phyloP scores from a whole-genome alignment of 2,888 invertebrate species.

The Diloba caeruleocephala region DNA sequence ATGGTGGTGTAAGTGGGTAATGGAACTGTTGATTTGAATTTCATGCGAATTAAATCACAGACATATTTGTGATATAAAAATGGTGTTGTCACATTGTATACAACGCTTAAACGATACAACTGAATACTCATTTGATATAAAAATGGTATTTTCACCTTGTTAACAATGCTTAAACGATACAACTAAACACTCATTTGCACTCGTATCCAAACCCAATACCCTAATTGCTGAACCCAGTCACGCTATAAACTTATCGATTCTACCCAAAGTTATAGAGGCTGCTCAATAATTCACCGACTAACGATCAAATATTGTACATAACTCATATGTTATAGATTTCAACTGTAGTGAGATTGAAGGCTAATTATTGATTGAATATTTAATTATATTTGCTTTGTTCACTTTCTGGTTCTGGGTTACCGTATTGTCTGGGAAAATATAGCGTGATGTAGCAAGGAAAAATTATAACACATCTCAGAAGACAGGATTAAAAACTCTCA shows the following conservation, averaged over 20 bases:
- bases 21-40: too few relatives aligned
- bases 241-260: conserved; percentile 46
- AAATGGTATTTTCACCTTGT: background rate
- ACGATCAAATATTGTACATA: conserved; percentile 34
- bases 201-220: conserved; percentile 14
- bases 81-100: too few relatives aligned
- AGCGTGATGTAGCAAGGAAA: too few relatives aligned
- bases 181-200: background rate
- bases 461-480: too few relatives aligned
- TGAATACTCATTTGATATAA: too few relatives aligned
- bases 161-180: background rate
- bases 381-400: conserved; percentile 19
- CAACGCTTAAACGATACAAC: too few relatives aligned
- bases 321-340: conserved; percentile 47
- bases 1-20: too few relatives aligned
- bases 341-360: conserved; percentile 23
- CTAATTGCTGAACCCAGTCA: conserved; percentile 26
- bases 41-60: too few relatives aligned
- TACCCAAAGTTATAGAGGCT: conserved; percentile 27
- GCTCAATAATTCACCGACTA: conserved; percentile 50
- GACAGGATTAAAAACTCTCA: too few relatives aligned
- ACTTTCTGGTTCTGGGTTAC: too few relatives aligned
- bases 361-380: conserved; percentile 33
- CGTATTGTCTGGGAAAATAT: too few relatives aligned
- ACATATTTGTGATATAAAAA: too few relatives aligned